Percentiles rank a stretch among this genome's conserved stretches.
phyloP scores from a whole-genome alignment of 2,888 invertebrate species.

The Rotaria socialis region DNA sequence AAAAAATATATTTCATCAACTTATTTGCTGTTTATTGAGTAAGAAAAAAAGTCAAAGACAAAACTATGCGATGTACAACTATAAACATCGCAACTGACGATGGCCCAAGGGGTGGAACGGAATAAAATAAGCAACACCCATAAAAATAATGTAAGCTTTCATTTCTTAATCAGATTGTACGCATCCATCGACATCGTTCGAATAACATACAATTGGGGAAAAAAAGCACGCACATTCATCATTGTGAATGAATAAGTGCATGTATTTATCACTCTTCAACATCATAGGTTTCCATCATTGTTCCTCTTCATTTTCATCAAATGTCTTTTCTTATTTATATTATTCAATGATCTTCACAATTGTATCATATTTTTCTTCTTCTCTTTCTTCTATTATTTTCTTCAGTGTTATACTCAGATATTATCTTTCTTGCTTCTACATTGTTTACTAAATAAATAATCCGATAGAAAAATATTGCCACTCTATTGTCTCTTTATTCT shows the following conservation, averaged over 20 bases:
- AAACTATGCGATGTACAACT: background rate
- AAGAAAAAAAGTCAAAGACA: background rate
- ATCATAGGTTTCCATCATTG: background rate
- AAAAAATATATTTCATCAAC: background rate
- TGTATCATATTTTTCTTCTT: background rate
- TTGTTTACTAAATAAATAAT: background rate
- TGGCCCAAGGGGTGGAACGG: background rate
- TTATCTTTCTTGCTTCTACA: background rate
- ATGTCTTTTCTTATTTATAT: background rate
- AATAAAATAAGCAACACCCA: background rate
- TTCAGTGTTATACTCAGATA: background rate
- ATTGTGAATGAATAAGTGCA: background rate
- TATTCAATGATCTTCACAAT: background rate
- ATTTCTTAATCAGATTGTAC: conserved; percentile 1
- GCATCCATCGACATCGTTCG: background rate
- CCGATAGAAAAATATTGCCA: background rate
- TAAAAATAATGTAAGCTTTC: conserved; percentile 14
- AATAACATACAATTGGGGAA: background rate
- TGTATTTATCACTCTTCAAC: background rate
- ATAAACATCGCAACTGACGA: background rate
- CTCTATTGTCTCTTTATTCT: background rate
- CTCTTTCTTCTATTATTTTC: background rate
- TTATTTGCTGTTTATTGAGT: background rate
- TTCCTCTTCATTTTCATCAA: background rate
- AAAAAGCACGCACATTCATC: background rate